Conservation (phyloP, 2,797 vertebrate species). For the Poeciliopsis infans region DNA sequence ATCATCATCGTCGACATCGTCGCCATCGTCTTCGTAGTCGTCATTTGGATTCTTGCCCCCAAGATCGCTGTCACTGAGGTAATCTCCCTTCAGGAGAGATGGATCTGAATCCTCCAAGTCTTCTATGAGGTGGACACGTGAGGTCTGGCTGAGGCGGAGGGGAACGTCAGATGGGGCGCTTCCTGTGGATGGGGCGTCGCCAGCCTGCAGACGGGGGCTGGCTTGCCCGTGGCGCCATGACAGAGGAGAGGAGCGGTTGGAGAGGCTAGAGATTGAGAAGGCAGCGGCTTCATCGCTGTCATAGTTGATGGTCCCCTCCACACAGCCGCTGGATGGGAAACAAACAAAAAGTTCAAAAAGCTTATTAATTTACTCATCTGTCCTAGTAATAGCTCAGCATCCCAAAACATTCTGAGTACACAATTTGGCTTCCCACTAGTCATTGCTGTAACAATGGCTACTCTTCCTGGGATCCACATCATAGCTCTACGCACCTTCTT, state of each 20-base stretch:
- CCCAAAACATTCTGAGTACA: neutral
- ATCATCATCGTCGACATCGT: slow-evolving; percentile 75
- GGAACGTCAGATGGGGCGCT: slow-evolving; percentile 79
- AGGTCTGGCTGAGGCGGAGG: slow-evolving; percentile 87
- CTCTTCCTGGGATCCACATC: too few relatives aligned
- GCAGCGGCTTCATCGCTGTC: slow-evolving; percentile 94
- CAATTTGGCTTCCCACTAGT: neutral
- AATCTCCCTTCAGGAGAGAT: slow-evolving; percentile 88
- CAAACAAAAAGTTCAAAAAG: neutral
- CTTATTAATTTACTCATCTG: neutral
- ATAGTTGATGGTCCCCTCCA: slow-evolving; percentile 88
- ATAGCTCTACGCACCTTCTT: neutral
- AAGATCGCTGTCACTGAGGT: slow-evolving; percentile 87
- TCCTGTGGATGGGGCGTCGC: slow-evolving; percentile 90
- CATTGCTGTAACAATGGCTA: too few relatives aligned
- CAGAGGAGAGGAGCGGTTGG: slow-evolving; percentile 92
- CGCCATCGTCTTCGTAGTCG: slow-evolving; percentile 72
- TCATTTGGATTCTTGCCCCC: slow-evolving; percentile 81
- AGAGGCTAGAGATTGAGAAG: slow-evolving; percentile 90
- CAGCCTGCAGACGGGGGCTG: slow-evolving; percentile 93
- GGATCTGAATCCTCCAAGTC: slow-evolving; percentile 86
- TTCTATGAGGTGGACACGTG: slow-evolving; percentile 90
- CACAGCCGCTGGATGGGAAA: slow-evolving; percentile 75
- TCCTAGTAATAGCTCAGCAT: neutral
- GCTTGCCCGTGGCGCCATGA: slow-evolving; percentile 96